Evolutionary conservation across 2,888 invertebrate genomes (phyloP).

Genomic region (Gastracanthus pulcherrimus): DNA sequence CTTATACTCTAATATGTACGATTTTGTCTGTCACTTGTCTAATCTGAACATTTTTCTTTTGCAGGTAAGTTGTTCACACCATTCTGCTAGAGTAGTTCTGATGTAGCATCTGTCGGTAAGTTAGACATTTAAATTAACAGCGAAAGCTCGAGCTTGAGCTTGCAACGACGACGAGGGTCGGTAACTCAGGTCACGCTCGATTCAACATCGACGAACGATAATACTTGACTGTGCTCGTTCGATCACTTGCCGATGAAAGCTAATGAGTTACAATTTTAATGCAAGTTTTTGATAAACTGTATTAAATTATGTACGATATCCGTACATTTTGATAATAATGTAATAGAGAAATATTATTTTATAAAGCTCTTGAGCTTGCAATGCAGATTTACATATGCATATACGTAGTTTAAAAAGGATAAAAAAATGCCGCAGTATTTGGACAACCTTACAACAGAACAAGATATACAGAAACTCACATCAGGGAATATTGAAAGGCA

Average conservation of each 20-base stretch:
- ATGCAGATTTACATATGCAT: no score
- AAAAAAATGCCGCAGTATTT: no score
- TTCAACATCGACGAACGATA: background rate
- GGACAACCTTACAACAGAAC: no score
- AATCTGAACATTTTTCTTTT: slow-evolving; percentile 10
- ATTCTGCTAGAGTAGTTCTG: background rate
- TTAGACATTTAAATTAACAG: slow-evolving; percentile 7
- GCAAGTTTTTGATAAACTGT: no score
- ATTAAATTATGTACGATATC: no score
- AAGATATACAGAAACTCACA: no score
- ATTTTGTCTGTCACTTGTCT: background rate
- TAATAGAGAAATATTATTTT: no score
- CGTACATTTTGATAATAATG: no score
- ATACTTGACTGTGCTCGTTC: background rate
- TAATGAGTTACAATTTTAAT: background rate
- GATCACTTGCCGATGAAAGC: slow-evolving; percentile 3
- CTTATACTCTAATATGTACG: background rate
- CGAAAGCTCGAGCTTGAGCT: slow-evolving; percentile 7
- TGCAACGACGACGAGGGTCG: background rate
- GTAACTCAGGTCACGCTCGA: background rate
- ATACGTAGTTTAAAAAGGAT: no score
- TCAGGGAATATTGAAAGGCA: slow-evolving; percentile 14
- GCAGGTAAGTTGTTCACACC: slow-evolving; percentile 52
- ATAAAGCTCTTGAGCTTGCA: background rate
- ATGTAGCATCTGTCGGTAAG: slow-evolving; percentile 44